Evolutionary conservation across 2,888 invertebrate genomes (phyloP).

Genomic region (Euclidia mi): DNA sequence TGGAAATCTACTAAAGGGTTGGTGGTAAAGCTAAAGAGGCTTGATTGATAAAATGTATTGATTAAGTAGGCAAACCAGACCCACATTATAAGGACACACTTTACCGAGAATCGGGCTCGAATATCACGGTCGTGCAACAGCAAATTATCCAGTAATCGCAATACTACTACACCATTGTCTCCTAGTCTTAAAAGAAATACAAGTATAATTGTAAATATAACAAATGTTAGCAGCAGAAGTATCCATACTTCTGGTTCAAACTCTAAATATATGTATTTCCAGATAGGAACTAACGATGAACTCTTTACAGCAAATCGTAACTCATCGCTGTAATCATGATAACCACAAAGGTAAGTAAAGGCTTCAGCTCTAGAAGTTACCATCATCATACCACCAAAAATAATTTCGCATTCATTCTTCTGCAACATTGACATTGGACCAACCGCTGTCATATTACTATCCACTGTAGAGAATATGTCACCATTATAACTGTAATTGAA

Average conservation of each 20-base stretch:
- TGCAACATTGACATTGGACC: conserved; percentile 34
- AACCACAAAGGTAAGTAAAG: conserved; percentile 51
- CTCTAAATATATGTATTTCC: conserved; percentile 58
- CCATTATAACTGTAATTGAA: conserved; percentile 32
- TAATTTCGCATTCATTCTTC: conserved; percentile 37
- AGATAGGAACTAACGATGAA: conserved; percentile 42
- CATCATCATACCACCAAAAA: conserved; percentile 43
- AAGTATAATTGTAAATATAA: conserved; percentile 49
- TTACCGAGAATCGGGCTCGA: conserved; percentile 30
- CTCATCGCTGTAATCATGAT: conserved; percentile 50
- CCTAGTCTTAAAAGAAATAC: conserved; percentile 27
- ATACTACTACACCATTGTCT: conserved; percentile 45
- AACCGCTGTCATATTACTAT: conserved; percentile 17
- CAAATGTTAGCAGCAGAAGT: conserved; percentile 42
- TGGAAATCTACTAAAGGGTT: conserved; percentile 60
- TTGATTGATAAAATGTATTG: conserved; percentile 59
- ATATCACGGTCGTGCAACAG: conserved; percentile 52
- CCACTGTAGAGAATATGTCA: conserved; percentile 25
- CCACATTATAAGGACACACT: conserved; percentile 55
- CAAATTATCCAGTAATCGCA: conserved; percentile 56
- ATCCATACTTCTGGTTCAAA: conserved; percentile 61
- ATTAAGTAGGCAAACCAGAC: conserved; percentile 60
- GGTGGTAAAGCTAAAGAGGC: conserved; percentile 58
- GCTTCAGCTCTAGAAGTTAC: conserved; percentile 23
- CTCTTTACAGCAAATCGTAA: conserved; percentile 57